phyloP scores from a whole-genome alignment of 2,113 vertebrate genomes.

The Silurus glanis region DNA sequence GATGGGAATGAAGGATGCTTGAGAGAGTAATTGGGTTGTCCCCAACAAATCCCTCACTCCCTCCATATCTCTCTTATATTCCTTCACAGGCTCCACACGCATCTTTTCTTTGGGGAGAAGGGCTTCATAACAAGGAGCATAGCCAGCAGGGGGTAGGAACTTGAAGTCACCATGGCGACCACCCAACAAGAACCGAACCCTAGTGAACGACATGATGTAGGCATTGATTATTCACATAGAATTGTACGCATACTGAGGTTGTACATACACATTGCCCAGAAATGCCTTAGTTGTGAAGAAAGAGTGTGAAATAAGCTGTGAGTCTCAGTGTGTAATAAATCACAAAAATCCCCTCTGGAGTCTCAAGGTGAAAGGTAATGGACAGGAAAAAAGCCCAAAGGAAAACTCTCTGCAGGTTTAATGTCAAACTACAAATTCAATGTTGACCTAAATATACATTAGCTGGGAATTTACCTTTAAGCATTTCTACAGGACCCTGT shows the following conservation, averaged over 20 bases:
- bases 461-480: conserved; percentile 11
- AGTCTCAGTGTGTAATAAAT: conserved; percentile 32
- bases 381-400: background rate
- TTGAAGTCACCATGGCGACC: conserved; percentile 97
- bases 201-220: conserved; percentile 56
- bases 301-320: conserved; percentile 22
- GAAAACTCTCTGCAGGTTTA: background rate
- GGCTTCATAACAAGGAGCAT: conserved; percentile 95
- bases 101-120: conserved; percentile 95
- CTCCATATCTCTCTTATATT: conserved; percentile 90
- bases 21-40: conserved; percentile 88
- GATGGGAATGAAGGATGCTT: conserved; percentile 92
- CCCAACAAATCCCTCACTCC: conserved; percentile 89
- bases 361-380: conserved; percentile 17
- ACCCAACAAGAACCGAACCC: conserved; percentile 90
- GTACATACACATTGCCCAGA: background rate
- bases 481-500: background rate
- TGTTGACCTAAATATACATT: background rate
- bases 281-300: background rate
- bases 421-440: conserved; percentile 3
- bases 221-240: background rate
- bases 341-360: background rate
- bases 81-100: conserved; percentile 93
- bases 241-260: background rate
- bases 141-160: conserved; percentile 91